Conservation (phyloP, 2,113 vertebrate genomes). For the Lucifuga dentata region DNA sequence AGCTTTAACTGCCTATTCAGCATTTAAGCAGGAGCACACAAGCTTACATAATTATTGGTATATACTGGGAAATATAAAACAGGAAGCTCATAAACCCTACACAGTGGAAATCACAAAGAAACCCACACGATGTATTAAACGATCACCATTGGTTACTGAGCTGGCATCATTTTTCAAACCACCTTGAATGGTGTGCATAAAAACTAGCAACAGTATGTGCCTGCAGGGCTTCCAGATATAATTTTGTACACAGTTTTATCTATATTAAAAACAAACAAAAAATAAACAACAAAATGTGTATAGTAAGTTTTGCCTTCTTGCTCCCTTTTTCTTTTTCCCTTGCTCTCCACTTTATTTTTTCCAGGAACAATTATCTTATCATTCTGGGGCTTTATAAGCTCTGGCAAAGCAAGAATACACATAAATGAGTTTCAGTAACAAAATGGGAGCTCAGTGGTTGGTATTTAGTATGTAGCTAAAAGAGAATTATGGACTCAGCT, state of each 20-base stretch:
- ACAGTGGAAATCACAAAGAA: slow-evolving; percentile 51
- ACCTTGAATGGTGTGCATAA: slow-evolving; percentile 40
- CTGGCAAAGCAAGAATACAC: slow-evolving; percentile 61
- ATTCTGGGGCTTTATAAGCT: slow-evolving; percentile 63
- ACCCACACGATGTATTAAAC: slow-evolving; percentile 62
- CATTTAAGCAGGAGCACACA: slow-evolving; percentile 3
- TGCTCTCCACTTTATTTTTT: slow-evolving; percentile 10
- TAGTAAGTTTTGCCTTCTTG: slow-evolving; percentile 51
- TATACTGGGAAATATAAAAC: slow-evolving; percentile 50
- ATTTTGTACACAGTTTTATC: slow-evolving; percentile 59
- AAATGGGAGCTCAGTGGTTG: slow-evolving; percentile 66
- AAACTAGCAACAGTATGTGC: slow-evolving; percentile 37
- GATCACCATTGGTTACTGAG: slow-evolving; percentile 58
- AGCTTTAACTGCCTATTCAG: slow-evolving; percentile 13
- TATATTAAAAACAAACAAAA: slow-evolving; percentile 31
- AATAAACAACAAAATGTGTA: slow-evolving; percentile 12
- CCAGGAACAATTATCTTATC: slow-evolving; percentile 46
- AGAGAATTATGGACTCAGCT: slow-evolving; percentile 73
- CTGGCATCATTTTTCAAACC: slow-evolving; percentile 57
- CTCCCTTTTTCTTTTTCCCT: slow-evolving; percentile 31
- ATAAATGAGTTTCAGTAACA: slow-evolving; percentile 78
- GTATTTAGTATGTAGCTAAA: slow-evolving; percentile 74
- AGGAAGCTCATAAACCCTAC: slow-evolving; percentile 44
- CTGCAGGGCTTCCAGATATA: slow-evolving; percentile 61
- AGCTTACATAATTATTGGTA: slow-evolving; percentile 19